Percentiles rank a stretch among this genome's conserved stretches.
phyloP scores from a whole-genome alignment of 2,888 invertebrate species.

The Psococerastis gibbosa region DNA sequence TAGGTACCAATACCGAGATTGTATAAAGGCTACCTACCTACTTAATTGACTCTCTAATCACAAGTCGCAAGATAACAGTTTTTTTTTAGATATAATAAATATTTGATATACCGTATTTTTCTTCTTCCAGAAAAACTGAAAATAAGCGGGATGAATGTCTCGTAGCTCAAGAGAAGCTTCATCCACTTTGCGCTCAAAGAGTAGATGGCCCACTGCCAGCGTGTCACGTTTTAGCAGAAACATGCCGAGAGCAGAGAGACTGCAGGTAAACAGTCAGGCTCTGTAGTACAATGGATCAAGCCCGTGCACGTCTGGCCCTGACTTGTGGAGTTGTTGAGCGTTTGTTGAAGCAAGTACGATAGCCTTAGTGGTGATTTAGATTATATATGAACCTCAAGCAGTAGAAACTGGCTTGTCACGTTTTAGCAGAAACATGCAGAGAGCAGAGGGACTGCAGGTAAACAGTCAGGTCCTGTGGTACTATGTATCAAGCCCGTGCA shows the following conservation, averaged over 20 bases:
- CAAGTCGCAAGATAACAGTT: not conserved
- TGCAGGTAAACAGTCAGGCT: slow-evolving; percentile 52
- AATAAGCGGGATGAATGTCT: slow-evolving; percentile 73
- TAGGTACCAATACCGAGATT: too few relatives aligned
- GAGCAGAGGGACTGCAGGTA: slow-evolving; percentile 72
- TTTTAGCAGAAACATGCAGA: slow-evolving; percentile 63
- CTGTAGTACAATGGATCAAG: too few relatives aligned
- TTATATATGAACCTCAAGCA: too few relatives aligned
- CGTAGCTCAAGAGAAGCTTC: slow-evolving; percentile 74
- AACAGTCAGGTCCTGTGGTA: too few relatives aligned
- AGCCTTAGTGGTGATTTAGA: too few relatives aligned
- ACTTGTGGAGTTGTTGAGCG: too few relatives aligned
- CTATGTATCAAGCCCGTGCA: too few relatives aligned
- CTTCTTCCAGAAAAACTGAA: slow-evolving; percentile 53
- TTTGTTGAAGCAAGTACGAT: too few relatives aligned
- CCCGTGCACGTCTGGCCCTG: too few relatives aligned
- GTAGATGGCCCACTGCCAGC: slow-evolving; percentile 60
- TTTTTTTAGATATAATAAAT: slow-evolving; percentile 4
- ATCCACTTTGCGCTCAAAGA: slow-evolving; percentile 74
- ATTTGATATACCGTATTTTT: slow-evolving; percentile 14
- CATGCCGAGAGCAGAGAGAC: slow-evolving; percentile 59
- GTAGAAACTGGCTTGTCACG: slow-evolving; percentile 77
- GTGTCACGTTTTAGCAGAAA: slow-evolving; percentile 66
- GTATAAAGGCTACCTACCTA: too few relatives aligned
- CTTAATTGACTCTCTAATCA: too few relatives aligned